These are phyloP conservation scores for Triplophysa dalaica DNA, from an alignment of 2,113 vertebrate species.

Conservation along the genomic window DNA sequence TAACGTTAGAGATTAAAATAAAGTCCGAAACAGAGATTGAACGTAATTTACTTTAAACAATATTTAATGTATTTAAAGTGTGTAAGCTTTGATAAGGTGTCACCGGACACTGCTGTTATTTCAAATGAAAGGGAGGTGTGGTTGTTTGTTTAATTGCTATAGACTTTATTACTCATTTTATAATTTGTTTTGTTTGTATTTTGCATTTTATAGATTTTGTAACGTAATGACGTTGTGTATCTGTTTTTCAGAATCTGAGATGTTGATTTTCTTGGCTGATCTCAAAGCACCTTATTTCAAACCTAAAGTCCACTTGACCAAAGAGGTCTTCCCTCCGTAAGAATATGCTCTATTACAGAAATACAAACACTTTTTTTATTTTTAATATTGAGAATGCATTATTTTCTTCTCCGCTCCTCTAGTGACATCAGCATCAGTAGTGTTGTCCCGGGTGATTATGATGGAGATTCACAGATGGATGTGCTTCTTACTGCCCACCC, in stretches of 20 bases:
- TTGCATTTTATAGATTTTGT: conserved; percentile 22
- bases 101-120: background rate
- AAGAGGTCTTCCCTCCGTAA: conserved; percentile 77
- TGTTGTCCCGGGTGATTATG: conserved; percentile 95
- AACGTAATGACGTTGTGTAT: background rate
- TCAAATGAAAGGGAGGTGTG: background rate
- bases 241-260: conserved; percentile 80
- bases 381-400: background rate
- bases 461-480: conserved; percentile 98
- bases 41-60: background rate
- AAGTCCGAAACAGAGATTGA: background rate
- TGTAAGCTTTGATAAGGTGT: background rate
- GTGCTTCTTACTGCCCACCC: conserved; percentile 82
- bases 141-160: background rate
- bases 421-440: conserved; percentile 79
- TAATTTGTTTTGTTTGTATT: background rate
- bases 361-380: background rate
- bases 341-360: conserved; percentile 24
- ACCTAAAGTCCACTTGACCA: conserved; percentile 79
- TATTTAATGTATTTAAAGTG: background rate
- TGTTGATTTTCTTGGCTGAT: conserved; percentile 91
- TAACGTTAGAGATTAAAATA: conserved; percentile 19
- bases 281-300: conserved; percentile 91
- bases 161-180: background rate
- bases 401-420: conserved; percentile 18